These are phyloP conservation scores for Oostethus manadensis DNA, from an alignment of 2,113 vertebrate genomes.

Conservation along the genomic window DNA sequence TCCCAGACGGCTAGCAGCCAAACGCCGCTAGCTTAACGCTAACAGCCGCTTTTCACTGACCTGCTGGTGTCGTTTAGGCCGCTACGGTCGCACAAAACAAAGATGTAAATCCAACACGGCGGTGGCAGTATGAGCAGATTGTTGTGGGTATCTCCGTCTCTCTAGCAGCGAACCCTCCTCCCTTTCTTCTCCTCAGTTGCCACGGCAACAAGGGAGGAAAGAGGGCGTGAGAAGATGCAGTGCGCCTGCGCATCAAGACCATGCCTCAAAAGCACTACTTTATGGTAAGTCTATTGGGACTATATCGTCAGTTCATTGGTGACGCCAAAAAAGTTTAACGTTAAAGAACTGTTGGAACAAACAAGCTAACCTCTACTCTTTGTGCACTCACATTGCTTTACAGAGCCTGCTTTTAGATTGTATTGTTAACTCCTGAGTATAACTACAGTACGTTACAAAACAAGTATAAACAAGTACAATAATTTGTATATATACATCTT, in stretches of 20 bases:
- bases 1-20: conserved; percentile 12
- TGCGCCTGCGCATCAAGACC: conserved; percentile 61
- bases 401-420: no score
- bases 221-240: conserved; percentile 66
- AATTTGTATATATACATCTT: no score
- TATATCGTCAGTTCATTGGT: no score
- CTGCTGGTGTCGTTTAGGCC: neutral
- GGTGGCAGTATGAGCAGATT: conserved; percentile 27
- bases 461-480: no score
- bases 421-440: no score
- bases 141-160: conserved; percentile 51
- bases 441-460: no score
- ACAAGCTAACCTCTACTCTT: no score
- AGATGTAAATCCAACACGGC: conserved; percentile 18
- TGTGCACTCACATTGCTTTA: no score
- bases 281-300: neutral
- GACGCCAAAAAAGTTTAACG: no score
- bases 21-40: conserved; percentile 21
- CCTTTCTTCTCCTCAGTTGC: conserved; percentile 43
- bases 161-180: conserved; percentile 22
- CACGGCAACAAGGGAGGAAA: conserved; percentile 65
- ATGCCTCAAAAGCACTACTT: conserved; percentile 25
- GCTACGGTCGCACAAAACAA: neutral
- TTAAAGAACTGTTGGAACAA: no score
- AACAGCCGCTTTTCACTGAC: conserved; percentile 19